A percentile compares a stretch with the other conserved stretches of the same genome.
phyloP scores from a whole-genome alignment of 1,140 invertebrate species.

The Contarinia nasturtii region DNA sequence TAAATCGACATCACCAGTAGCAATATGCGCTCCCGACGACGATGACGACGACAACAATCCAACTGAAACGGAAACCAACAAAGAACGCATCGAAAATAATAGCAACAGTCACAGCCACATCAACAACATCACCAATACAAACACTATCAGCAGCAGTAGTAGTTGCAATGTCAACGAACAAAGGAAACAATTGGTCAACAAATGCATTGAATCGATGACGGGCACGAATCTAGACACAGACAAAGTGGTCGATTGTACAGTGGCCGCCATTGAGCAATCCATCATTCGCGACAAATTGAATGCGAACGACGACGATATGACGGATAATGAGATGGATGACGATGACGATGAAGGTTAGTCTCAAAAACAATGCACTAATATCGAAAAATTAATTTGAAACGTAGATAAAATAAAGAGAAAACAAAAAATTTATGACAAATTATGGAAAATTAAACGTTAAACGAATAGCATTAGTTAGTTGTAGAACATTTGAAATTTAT shows the following conservation, averaged over 20 bases:
- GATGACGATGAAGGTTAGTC: conserved; percentile 10
- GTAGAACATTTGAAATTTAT: no score
- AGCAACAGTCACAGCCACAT: conserved; percentile 7
- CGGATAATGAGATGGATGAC: conserved; percentile 8
- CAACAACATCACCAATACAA: conserved; percentile 8
- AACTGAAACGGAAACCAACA: conserved; percentile 10
- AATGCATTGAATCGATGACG: not conserved
- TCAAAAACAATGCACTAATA: not conserved
- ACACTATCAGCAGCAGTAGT: conserved; percentile 5
- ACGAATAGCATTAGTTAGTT: no score
- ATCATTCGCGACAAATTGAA: conserved; percentile 2
- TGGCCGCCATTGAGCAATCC: not conserved
- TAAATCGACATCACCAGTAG: conserved; percentile 16
- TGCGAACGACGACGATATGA: conserved; percentile 3
- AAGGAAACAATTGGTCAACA: conserved; percentile 4
- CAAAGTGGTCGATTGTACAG: not conserved
- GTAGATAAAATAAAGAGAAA: no score
- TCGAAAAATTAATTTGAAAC: no score
- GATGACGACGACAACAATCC: conserved; percentile 10
- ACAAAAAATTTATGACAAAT: no score
- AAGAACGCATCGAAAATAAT: conserved; percentile 1
- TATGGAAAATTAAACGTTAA: no score
- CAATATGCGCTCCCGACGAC: conserved; percentile 10
- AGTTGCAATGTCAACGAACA: conserved; percentile 7
- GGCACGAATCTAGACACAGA: not conserved